A percentile compares a stretch with the other conserved stretches of the same genome.
Conservation (phyloP, 2,113 vertebrate genomes). For the Tachuris rubrigastra region DNA sequence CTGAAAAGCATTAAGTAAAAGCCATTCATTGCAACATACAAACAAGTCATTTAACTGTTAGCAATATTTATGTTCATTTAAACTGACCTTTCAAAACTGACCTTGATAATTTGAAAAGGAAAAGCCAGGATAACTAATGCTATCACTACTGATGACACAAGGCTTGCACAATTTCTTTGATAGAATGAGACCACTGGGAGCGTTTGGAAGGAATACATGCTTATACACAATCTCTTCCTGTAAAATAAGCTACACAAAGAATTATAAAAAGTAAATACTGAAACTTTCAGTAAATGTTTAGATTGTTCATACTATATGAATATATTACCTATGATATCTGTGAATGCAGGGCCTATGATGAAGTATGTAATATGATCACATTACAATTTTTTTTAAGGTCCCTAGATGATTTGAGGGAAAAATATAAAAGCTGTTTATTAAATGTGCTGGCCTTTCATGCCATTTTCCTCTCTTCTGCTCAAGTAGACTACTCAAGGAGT, state of each 20-base stretch:
- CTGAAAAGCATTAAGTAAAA: slow-evolving; percentile 68
- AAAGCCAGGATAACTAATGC: background rate
- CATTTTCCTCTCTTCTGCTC: background rate
- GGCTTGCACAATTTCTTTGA: background rate
- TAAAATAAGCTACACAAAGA: background rate
- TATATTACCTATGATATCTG: background rate
- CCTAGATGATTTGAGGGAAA: background rate
- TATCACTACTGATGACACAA: background rate
- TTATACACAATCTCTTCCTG: background rate
- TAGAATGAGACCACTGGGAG: background rate
- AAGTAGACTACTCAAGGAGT: too few species aligned
- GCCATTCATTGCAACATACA: slow-evolving; percentile 61
- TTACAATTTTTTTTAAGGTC: background rate
- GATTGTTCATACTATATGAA: background rate
- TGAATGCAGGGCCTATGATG: background rate
- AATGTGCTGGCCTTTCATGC: background rate
- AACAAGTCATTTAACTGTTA: slow-evolving; percentile 34
- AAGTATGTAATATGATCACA: background rate
- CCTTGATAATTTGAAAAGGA: background rate
- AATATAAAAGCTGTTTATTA: background rate
- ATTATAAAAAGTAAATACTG: background rate
- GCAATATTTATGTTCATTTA: background rate
- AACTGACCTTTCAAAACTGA: background rate
- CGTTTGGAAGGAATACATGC: background rate
- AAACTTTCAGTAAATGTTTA: background rate